These are phyloP conservation scores for Manduca sexta DNA, from an alignment of 1,140 invertebrate species.

Conservation along the genomic window DNA sequence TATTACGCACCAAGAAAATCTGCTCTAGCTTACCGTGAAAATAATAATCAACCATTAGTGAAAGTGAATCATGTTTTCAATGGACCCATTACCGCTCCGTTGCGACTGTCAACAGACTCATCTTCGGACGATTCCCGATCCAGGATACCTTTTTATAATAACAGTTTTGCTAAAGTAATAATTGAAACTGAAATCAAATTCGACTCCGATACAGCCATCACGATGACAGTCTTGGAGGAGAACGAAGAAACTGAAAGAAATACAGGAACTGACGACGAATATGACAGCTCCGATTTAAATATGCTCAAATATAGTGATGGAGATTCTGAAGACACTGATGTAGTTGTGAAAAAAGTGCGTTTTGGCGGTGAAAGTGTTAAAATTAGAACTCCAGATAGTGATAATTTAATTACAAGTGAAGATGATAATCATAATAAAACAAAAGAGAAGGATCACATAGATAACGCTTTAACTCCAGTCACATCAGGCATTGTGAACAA, in stretches of 20 bases:
- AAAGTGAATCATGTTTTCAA: conserved; percentile 56
- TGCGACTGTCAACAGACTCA: conserved; percentile 50
- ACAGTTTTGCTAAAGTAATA: conserved; percentile 76
- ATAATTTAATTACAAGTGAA: conserved; percentile 74
- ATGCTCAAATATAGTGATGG: conserved; percentile 75
- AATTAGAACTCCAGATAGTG: conserved; percentile 87
- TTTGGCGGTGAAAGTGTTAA: conserved; percentile 89
- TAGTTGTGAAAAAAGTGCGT: conserved; percentile 78
- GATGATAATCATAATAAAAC: conserved; percentile 46
- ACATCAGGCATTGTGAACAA: conserved; percentile 45
- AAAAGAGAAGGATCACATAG: conserved; percentile 31
- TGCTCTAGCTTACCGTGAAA: conserved; percentile 31
- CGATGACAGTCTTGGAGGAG: conserved; percentile 86
- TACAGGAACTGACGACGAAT: conserved; percentile 67
- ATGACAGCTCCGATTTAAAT: conserved; percentile 57
- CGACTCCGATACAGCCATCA: conserved; percentile 83
- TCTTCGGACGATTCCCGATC: conserved; percentile 58
- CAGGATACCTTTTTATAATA: conserved; percentile 41
- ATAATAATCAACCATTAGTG: conserved; percentile 35
- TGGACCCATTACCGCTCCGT: conserved; percentile 31
- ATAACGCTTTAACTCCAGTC: conserved; percentile 25
- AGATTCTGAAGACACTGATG: conserved; percentile 72
- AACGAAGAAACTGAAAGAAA: conserved; percentile 67
- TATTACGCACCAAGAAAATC: conserved; percentile 53
- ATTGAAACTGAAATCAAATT: conserved; percentile 88